Evolutionary conservation across 2,888 invertebrate genomes (phyloP).

Genomic region (Nysson spinosus): DNA sequence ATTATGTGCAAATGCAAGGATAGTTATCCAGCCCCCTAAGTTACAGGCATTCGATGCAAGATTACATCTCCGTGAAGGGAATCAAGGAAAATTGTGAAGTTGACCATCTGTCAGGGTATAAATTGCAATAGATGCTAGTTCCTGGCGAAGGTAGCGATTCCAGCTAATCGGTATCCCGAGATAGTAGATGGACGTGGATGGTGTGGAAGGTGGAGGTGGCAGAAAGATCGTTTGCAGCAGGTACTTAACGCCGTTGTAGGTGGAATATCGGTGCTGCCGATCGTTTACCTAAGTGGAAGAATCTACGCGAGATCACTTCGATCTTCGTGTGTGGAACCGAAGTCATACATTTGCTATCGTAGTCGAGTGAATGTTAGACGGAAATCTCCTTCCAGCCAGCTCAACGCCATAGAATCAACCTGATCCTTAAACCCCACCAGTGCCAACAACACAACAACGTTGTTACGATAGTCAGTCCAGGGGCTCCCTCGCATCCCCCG

Average conservation of each 20-base stretch:
- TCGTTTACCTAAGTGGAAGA: slow-evolving; percentile 42
- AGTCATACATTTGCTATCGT: slow-evolving; percentile 1
- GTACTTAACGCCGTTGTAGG: slow-evolving; percentile 41
- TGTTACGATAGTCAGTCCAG: slow-evolving; percentile 32
- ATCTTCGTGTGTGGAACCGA: slow-evolving; percentile 24
- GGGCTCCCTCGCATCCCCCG: slow-evolving; percentile 75
- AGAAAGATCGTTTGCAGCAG: slow-evolving; percentile 25
- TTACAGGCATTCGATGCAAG: no score
- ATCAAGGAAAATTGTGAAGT: no score
- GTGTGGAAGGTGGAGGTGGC: slow-evolving; percentile 3
- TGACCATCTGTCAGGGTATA: slow-evolving; percentile 20
- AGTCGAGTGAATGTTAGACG: slow-evolving; percentile 22
- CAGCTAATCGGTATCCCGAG: slow-evolving; percentile 30
- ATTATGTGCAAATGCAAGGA: no score
- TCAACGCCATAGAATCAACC: slow-evolving; percentile 3
- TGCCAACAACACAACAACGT: slow-evolving; percentile 17
- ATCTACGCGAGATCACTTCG: slow-evolving; percentile 23
- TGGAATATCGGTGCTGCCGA: slow-evolving; percentile 33
- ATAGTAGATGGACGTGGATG: not conserved
- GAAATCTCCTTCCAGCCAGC: slow-evolving; percentile 1
- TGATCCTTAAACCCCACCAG: slow-evolving; percentile 25
- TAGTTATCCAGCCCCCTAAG: no score
- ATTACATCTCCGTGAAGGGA: no score
- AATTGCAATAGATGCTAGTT: not conserved
- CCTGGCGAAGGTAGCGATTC: slow-evolving; percentile 31